Conservation (phyloP, 2,888 invertebrate genomes). For the Ligdia adustata region DNA sequence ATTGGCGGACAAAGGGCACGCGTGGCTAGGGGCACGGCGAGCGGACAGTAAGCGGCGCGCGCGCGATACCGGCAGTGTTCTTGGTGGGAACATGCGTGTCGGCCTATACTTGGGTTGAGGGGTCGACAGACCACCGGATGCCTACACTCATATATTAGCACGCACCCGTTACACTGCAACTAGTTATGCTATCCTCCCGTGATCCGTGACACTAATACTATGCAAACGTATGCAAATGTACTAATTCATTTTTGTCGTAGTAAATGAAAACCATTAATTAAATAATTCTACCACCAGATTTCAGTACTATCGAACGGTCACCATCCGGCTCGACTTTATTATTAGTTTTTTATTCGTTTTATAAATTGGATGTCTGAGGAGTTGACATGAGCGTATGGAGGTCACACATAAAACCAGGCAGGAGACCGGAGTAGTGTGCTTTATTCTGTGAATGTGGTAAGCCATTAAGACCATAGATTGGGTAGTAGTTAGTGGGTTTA, state of each 20-base stretch:
- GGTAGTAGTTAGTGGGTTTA: slow-evolving; percentile 7
- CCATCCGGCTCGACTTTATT: slow-evolving; percentile 33
- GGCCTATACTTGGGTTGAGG: slow-evolving; percentile 16
- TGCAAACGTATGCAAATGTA: slow-evolving; percentile 22
- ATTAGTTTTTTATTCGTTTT: slow-evolving; percentile 25
- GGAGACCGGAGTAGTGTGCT: slow-evolving; percentile 35
- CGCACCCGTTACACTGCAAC: slow-evolving; percentile 16
- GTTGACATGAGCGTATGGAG: slow-evolving; percentile 40
- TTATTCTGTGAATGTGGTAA: not conserved
- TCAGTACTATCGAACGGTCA: slow-evolving; percentile 28
- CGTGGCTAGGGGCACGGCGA: slow-evolving; percentile 13
- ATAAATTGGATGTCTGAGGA: slow-evolving; percentile 30
- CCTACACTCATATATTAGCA: slow-evolving; percentile 46
- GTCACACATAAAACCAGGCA: slow-evolving; percentile 37
- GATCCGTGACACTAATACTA: slow-evolving; percentile 16
- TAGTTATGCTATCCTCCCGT: no score
- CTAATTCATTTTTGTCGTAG: slow-evolving; percentile 21
- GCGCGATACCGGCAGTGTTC: not conserved
- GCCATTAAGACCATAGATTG: slow-evolving; percentile 2
- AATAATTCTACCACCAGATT: slow-evolving; percentile 17
- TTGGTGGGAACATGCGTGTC: not conserved
- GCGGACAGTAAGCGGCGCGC: not conserved
- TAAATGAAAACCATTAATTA: slow-evolving; percentile 21
- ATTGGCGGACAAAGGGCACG: slow-evolving; percentile 61
- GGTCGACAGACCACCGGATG: slow-evolving; percentile 42